Conservation (phyloP, 2,113 vertebrate genomes). For the Drymodes brunneopygia region DNA sequence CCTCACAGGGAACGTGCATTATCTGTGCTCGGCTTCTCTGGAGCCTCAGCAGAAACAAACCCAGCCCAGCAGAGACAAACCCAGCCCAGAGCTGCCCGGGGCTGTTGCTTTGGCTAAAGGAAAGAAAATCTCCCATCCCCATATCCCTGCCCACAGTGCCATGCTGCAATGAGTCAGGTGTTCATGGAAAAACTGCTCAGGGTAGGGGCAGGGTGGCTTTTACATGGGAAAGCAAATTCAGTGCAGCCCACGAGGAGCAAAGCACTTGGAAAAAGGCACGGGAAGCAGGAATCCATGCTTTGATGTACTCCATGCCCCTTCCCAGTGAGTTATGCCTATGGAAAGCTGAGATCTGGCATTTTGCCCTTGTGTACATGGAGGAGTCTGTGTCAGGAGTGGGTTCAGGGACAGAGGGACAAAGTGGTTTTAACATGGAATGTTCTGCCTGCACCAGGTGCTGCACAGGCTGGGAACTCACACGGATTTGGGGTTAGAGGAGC, state of each 20-base stretch:
- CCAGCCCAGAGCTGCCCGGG: neutral
- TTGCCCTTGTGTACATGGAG: fast-evolving
- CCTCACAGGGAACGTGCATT: neutral
- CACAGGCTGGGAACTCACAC: neutral
- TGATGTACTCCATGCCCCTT: neutral
- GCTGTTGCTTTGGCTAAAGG: neutral
- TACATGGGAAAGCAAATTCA: neutral
- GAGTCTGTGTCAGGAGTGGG: neutral
- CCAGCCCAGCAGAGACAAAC: neutral
- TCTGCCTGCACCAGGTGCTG: neutral
- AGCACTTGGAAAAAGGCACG: neutral
- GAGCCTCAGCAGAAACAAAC: slow-evolving; percentile 9
- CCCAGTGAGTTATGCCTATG: neutral
- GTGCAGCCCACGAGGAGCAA: neutral
- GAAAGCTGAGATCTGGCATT: neutral
- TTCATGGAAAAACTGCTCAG: neutral
- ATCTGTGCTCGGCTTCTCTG: neutral
- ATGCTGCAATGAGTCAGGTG: neutral
- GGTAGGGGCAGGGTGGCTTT: neutral
- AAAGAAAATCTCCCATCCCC: neutral
- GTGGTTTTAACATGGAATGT: neutral
- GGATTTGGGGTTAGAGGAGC: neutral
- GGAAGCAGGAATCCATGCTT: neutral
- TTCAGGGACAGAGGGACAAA: neutral
- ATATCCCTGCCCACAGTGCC: neutral